phyloP scores from a whole-genome alignment of 1,140 invertebrate species.

The Cyclina sinensis region DNA sequence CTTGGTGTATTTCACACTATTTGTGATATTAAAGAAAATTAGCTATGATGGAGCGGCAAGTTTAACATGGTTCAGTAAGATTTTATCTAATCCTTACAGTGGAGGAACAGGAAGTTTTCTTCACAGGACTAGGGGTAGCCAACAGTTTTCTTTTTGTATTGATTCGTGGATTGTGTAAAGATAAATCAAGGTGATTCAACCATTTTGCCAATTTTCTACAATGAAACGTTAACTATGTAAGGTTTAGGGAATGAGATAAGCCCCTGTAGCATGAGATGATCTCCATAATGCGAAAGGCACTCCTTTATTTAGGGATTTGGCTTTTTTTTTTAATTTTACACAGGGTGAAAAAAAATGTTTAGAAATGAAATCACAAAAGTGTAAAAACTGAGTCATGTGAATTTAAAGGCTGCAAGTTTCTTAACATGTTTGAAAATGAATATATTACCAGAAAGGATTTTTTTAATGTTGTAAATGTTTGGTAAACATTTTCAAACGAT shows the following conservation, averaged over 20 bases:
- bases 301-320: neutral
- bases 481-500: no score
- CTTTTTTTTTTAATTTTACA: neutral
- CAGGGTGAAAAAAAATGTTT: neutral
- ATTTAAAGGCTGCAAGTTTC: no score
- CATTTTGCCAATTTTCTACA: neutral
- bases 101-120: conserved; percentile 56
- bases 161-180: conserved; percentile 50
- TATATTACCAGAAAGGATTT: no score
- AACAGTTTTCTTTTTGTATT: conserved; percentile 36
- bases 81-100: conserved; percentile 54
- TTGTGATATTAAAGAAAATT: conserved; percentile 43
- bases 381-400: neutral
- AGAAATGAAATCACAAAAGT: neutral
- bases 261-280: neutral
- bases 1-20: conserved; percentile 30
- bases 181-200: conserved; percentile 55
- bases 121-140: neutral
- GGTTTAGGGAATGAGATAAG: neutral
- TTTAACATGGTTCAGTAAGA: conserved; percentile 39
- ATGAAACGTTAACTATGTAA: neutral
- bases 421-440: no score
- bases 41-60: neutral
- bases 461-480: no score
- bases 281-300: neutral